A percentile compares a stretch with the other conserved stretches of the same genome.
phyloP scores from a whole-genome alignment of 2,113 vertebrate genomes.

The Chelonoidis abingdonii region DNA sequence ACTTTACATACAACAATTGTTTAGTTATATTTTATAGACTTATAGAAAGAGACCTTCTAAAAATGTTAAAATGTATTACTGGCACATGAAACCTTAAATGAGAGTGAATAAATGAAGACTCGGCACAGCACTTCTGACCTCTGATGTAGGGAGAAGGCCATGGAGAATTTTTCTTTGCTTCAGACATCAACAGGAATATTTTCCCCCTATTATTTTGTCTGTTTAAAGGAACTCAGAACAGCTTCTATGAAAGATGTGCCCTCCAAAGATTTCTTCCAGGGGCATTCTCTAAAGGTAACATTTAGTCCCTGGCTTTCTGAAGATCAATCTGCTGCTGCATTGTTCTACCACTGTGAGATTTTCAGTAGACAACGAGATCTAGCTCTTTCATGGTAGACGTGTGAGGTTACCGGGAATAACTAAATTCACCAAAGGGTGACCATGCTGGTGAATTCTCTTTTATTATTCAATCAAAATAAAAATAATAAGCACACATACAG shows the following conservation, averaged over 20 bases:
- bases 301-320: neutral
- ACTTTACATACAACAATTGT: too few species aligned
- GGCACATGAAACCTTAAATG: too few species aligned
- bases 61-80: too few species aligned
- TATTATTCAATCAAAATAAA: neutral
- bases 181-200: neutral
- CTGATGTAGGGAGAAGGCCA: neutral
- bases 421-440: neutral
- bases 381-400: neutral
- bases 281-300: neutral
- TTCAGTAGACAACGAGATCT: neutral
- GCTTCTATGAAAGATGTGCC: neutral
- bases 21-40: too few species aligned
- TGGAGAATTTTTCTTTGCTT: neutral
- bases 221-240: neutral
- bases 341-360: neutral
- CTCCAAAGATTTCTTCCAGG: neutral
- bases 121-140: too few species aligned
- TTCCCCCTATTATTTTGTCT: neutral
- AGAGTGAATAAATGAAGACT: too few species aligned
- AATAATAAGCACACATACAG: neutral
- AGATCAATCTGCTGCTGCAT: neutral
- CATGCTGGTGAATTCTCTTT: accelerated
- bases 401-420: neutral
- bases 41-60: too few species aligned